These are phyloP conservation scores for Emydocephalus ijimae DNA, from an alignment of 2,113 vertebrate genomes.

Conservation along the genomic window DNA sequence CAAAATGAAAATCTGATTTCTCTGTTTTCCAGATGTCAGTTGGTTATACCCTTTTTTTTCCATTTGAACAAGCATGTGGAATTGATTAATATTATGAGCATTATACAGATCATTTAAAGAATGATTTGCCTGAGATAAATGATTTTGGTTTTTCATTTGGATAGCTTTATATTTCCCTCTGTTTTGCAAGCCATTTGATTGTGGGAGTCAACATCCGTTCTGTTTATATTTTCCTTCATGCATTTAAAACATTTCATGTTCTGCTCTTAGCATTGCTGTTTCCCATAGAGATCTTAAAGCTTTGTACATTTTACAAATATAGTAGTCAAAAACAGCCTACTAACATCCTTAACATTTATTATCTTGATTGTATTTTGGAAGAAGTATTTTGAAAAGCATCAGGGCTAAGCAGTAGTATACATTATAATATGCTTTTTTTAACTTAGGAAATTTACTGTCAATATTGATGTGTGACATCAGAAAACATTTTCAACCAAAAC, in stretches of 20 bases:
- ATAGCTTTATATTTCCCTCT: background rate
- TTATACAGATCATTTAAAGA: background rate
- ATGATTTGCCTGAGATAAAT: background rate
- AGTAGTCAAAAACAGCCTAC: slow-evolving; percentile 34
- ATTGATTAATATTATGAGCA: background rate
- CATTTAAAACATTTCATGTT: background rate
- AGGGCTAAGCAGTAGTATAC: slow-evolving; percentile 22
- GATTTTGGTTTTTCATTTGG: background rate
- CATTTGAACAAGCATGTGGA: background rate
- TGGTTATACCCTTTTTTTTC: background rate
- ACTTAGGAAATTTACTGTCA: slow-evolving; percentile 31
- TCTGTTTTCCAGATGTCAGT: background rate
- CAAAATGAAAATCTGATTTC: background rate
- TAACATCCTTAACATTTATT: slow-evolving; percentile 19
- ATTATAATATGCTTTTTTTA: slow-evolving; percentile 24
- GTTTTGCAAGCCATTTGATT: background rate
- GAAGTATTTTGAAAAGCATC: slow-evolving; percentile 30
- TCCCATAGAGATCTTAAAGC: background rate
- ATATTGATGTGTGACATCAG: slow-evolving; percentile 51
- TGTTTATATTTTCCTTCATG: background rate
- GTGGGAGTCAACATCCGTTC: background rate
- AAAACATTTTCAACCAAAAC: slow-evolving; percentile 37
- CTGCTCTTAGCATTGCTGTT: background rate
- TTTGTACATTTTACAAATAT: background rate
- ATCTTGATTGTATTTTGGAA: slow-evolving; percentile 24